phyloP scores from a whole-genome alignment of 2,113 vertebrate species.

The Oxyura jamaicensis region DNA sequence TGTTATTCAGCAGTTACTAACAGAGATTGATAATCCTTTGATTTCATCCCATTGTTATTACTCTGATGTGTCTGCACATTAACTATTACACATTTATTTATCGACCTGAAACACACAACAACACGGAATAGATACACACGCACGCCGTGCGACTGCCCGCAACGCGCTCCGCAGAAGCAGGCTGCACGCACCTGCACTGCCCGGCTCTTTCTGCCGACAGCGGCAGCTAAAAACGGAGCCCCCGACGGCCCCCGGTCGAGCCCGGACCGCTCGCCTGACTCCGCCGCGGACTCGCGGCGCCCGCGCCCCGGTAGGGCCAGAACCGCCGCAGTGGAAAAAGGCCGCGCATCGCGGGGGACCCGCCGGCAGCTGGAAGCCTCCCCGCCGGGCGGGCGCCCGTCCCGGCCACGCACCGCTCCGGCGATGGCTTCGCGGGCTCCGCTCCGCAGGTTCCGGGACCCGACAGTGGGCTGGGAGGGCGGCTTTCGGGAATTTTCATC shows the following conservation, averaged over 20 bases:
- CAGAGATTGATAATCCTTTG: constrained; percentile 86
- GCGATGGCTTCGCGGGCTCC: neutral
- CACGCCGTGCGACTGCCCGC: neutral
- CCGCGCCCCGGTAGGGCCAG: neutral
- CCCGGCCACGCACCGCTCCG: neutral
- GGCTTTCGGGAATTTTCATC: neutral
- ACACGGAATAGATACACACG: constrained; percentile 34
- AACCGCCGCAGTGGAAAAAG: neutral
- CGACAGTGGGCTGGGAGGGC: neutral
- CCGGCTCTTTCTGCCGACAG: neutral
- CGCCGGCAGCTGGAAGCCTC: neutral
- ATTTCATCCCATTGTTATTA: constrained; percentile 86
- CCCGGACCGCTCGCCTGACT: neutral
- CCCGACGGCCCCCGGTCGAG: neutral
- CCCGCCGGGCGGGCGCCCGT: neutral
- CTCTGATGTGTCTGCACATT: constrained; percentile 82
- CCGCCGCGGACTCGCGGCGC: neutral
- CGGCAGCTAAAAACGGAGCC: neutral
- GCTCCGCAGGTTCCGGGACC: neutral
- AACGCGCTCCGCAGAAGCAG: neutral
- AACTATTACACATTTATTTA: constrained; percentile 82
- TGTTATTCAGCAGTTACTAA: constrained; percentile 82
- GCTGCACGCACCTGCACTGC: neutral
- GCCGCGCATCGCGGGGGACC: neutral
- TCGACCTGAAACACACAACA: constrained; percentile 66